phyloP scores from a whole-genome alignment of 2,888 invertebrate species.

The Lottia gigantea region DNA sequence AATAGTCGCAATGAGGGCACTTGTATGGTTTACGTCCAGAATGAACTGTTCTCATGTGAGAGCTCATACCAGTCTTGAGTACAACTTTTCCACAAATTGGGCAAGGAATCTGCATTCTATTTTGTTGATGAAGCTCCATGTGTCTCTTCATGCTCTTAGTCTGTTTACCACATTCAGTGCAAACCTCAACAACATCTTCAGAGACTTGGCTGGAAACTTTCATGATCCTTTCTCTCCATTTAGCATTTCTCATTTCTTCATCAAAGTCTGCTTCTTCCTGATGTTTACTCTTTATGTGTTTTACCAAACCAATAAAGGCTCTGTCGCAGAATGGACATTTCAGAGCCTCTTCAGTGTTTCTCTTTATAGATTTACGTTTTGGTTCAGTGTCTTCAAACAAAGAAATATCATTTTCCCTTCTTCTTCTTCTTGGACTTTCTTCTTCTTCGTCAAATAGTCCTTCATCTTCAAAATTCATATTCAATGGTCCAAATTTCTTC shows the following conservation, averaged over 20 bases:
- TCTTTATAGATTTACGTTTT: conserved; percentile 51
- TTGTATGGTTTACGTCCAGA: conserved; percentile 63
- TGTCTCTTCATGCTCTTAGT: conserved; percentile 62
- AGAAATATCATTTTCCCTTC: conserved; percentile 52
- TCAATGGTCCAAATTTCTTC: conserved; percentile 59
- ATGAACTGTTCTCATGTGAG: conserved; percentile 63
- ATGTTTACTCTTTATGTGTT: conserved; percentile 62
- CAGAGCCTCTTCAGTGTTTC: conserved; percentile 61
- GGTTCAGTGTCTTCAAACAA: conserved; percentile 59
- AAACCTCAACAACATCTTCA: conserved; percentile 56
- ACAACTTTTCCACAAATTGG: conserved; percentile 63
- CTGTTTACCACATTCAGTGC: conserved; percentile 61
- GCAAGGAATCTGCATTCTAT: conserved; percentile 62
- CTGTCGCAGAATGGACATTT: conserved; percentile 64
- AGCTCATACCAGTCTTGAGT: conserved; percentile 62
- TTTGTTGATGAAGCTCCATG: conserved; percentile 62
- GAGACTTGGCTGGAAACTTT: conserved; percentile 59
- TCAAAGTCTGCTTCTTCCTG: conserved; percentile 61
- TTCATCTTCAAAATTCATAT: conserved; percentile 46
- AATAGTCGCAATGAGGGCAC: conserved; percentile 63
- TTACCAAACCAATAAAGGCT: conserved; percentile 61
- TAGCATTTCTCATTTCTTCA: conserved; percentile 62
- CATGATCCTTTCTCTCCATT: conserved; percentile 63
- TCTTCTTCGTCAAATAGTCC: conserved; percentile 40
- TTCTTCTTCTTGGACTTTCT: conserved; percentile 36